A percentile compares a stretch with the other conserved stretches of the same genome.
These are phyloP conservation scores for Serranus cabrilla DNA, from an alignment of 2,797 vertebrate genomes.

Conservation along the genomic window DNA sequence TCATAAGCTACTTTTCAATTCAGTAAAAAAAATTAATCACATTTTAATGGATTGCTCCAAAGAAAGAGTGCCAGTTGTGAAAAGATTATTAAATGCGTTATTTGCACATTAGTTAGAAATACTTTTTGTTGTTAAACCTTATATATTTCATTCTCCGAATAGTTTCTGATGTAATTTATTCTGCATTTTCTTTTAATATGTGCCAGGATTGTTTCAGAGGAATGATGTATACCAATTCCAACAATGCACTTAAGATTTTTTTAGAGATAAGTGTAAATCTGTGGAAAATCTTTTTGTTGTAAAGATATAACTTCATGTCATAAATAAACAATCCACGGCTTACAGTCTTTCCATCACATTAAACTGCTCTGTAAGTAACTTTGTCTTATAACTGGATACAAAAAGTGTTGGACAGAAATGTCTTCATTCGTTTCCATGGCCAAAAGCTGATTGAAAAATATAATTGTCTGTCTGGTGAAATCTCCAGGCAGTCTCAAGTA, in stretches of 20 bases:
- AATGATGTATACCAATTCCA: background rate
- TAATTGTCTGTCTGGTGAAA: background rate
- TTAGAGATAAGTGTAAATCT: no score
- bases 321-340: background rate
- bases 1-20: background rate
- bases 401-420: background rate
- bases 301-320: background rate
- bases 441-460: background rate
- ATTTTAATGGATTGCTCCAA: background rate
- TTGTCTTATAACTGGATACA: background rate
- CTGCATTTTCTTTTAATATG: slow-evolving; percentile 8
- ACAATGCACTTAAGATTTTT: no score
- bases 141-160: slow-evolving; percentile 6
- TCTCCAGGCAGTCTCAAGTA: background rate
- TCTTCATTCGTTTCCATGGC: background rate
- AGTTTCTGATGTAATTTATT: slow-evolving; percentile 18
- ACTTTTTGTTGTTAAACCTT: background rate
- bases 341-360: background rate
- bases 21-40: background rate
- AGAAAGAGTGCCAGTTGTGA: background rate
- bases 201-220: background rate
- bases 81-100: background rate
- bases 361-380: background rate
- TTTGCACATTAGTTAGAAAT: slow-evolving; percentile 30
- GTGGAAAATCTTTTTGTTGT: slow-evolving; percentile 3